Conservation (phyloP, 2,888 invertebrate genomes). For the Chalcis sispes region DNA sequence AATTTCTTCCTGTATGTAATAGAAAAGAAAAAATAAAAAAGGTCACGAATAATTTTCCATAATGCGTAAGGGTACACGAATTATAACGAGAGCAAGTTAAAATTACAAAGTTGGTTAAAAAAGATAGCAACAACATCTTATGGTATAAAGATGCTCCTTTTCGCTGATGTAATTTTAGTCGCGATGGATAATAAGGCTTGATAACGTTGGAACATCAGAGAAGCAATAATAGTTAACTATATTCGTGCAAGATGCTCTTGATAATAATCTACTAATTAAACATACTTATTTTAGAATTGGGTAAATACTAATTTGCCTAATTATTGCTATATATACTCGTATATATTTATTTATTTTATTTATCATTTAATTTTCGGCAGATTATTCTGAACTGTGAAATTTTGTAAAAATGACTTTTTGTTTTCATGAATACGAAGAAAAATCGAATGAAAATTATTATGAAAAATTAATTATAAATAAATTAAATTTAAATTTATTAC, state of each 20-base stretch:
- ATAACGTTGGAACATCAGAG: conserved; percentile 10
- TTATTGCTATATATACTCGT: no score
- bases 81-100: neutral
- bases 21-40: no score
- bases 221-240: conserved; percentile 4
- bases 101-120: neutral
- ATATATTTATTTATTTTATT: no score
- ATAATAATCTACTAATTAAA: conserved; percentile 32
- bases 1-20: no score
- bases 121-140: conserved; percentile 6
- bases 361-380: neutral
- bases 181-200: conserved; percentile 11
- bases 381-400: no score
- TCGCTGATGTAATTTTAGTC: neutral
- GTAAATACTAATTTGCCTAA: conserved; percentile 17
- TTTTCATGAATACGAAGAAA: no score
- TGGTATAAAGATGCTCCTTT: conserved; percentile 11
- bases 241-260: neutral
- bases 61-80: neutral
- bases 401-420: no score
- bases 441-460: no score
- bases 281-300: neutral
- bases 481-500: no score
- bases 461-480: no score
- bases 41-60: neutral